These are phyloP conservation scores for Neomicropteryx cornuta DNA, from an alignment of 1,140 invertebrate genomes.

Conservation along the genomic window DNA sequence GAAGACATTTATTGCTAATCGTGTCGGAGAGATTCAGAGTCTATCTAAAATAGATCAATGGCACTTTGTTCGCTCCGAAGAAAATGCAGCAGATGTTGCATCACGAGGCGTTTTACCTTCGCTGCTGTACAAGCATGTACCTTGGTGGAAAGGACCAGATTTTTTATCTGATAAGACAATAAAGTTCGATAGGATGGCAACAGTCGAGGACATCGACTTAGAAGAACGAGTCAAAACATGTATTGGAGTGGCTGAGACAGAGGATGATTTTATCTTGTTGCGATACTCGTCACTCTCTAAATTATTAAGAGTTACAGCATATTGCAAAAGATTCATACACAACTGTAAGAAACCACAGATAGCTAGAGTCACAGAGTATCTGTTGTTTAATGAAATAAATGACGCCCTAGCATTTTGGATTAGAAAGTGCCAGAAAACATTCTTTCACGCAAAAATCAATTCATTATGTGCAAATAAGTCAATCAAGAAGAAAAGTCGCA, in stretches of 20 bases:
- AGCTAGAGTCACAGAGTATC: too few species aligned
- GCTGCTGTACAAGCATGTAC: conserved; percentile 8
- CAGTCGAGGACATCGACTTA: too few species aligned
- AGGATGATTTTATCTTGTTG: too few species aligned
- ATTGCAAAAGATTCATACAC: too few species aligned
- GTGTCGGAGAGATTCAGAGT: conserved; percentile 23
- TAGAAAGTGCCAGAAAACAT: conserved; percentile 9
- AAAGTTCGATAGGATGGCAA: too few species aligned
- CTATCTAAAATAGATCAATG: conserved; percentile 17
- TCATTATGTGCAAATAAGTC: conserved; percentile 6
- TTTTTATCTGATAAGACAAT: too few species aligned
- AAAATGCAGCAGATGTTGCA: conserved; percentile 32
- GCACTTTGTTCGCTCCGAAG: conserved; percentile 21
- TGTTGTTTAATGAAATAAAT: too few species aligned
- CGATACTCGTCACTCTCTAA: too few species aligned
- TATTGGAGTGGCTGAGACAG: too few species aligned
- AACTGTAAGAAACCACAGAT: too few species aligned
- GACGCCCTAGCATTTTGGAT: conserved; percentile 9
- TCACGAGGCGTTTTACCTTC: conserved; percentile 23
- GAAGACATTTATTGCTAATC: conserved; percentile 27
- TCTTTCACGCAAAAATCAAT: conserved; percentile 15
- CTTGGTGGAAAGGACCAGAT: conserved; percentile 17
- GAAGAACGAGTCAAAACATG: too few species aligned
- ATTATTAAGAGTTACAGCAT: too few species aligned
- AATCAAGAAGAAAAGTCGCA: conserved; percentile 10